These are phyloP conservation scores for Muntiacus muntjak DNA, from an alignment of 2,113 vertebrate genomes.

Conservation along the genomic window DNA sequence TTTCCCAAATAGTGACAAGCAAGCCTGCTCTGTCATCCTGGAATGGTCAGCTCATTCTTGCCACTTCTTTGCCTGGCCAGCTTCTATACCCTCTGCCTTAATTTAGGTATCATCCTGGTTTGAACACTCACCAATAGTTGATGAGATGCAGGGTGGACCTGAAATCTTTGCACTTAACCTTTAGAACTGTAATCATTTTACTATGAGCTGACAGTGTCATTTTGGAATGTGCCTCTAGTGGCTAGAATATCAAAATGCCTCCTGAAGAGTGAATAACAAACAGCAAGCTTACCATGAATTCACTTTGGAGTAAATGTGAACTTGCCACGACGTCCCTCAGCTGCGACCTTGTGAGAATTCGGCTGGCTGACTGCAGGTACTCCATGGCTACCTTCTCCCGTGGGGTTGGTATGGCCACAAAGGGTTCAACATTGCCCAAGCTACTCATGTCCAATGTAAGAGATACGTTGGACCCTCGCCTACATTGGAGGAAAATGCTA, in stretches of 20 bases:
- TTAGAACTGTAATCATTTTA: background rate
- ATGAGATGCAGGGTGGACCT: background rate
- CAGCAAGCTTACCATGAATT: constrained; percentile 90
- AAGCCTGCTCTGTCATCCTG: background rate
- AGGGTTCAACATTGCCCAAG: constrained; percentile 89
- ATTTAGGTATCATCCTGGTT: background rate
- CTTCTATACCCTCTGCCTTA: background rate
- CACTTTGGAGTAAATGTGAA: constrained; percentile 90
- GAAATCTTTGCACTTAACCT: background rate
- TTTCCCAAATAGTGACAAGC: background rate
- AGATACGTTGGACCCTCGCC: constrained; percentile 96
- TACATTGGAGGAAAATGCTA: constrained; percentile 69
- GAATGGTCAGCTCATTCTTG: background rate
- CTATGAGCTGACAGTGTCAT: background rate
- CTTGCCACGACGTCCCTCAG: constrained; percentile 84
- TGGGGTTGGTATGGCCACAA: constrained; percentile 85
- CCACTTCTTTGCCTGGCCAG: background rate
- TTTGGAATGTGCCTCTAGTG: background rate
- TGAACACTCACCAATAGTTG: background rate
- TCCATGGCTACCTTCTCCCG: constrained; percentile 90
- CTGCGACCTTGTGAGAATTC: constrained; percentile 86
- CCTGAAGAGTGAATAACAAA: background rate
- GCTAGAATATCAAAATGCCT: background rate
- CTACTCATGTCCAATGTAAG: constrained; percentile 95
- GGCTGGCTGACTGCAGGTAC: constrained; percentile 90